phyloP scores from a whole-genome alignment of 2,797 vertebrate species.

The Paguma larvata region DNA sequence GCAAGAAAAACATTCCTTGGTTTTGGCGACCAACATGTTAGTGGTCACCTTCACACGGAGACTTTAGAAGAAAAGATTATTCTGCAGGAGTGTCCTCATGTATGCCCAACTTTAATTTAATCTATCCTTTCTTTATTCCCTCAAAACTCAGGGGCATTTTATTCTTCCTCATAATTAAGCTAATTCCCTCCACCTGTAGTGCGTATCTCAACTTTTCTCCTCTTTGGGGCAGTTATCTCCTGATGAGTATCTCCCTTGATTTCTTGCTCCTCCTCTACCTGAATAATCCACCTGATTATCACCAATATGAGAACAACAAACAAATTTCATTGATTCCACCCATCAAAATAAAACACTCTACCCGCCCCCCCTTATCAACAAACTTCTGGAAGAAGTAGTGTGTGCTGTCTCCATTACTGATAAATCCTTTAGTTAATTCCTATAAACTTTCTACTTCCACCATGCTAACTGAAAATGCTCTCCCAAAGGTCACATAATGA shows the following conservation, averaged over 20 bases:
- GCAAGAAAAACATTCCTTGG: not conserved
- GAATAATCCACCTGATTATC: not conserved
- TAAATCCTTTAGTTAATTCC: not conserved
- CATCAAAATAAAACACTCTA: not conserved
- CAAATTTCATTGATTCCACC: not conserved
- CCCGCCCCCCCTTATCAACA: not conserved
- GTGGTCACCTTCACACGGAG: not conserved
- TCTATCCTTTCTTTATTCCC: conserved; percentile 1
- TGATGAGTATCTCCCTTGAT: not conserved
- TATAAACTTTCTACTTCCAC: not conserved
- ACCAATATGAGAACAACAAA: not conserved
- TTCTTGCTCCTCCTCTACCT: not conserved
- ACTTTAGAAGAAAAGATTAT: not conserved
- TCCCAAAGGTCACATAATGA: not conserved
- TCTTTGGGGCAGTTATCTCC: not conserved
- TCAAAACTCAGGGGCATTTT: not conserved
- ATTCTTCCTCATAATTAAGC: conserved; percentile 57
- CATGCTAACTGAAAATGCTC: not conserved
- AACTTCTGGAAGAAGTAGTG: not conserved
- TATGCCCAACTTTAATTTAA: not conserved
- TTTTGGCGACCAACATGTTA: not conserved
- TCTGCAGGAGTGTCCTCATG: not conserved
- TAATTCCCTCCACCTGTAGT: not conserved
- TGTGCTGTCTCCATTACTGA: not conserved
- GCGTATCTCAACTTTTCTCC: not conserved